Conservation (phyloP, 1,140 invertebrate genomes). For the Drosophila erecta region DNA sequence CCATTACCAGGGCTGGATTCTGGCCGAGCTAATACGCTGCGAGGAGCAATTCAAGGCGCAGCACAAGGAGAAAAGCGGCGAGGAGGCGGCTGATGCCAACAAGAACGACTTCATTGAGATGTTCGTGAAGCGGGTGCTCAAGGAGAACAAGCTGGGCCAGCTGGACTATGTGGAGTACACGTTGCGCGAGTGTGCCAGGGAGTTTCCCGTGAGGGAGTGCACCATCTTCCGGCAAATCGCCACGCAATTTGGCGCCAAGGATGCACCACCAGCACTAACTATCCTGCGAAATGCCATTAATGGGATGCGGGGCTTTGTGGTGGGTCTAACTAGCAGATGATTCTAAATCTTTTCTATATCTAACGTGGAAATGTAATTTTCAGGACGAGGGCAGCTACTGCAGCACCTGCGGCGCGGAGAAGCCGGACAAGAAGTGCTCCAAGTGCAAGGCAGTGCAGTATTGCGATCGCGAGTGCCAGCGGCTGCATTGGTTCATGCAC, state of each 20-base stretch:
- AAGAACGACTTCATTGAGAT: conserved; percentile 89
- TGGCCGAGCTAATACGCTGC: conserved; percentile 89
- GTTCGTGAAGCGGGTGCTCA: conserved; percentile 90
- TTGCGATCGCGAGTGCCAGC: conserved; percentile 97
- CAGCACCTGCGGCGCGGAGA: conserved; percentile 94
- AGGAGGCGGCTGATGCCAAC: conserved; percentile 46
- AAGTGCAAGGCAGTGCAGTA: conserved; percentile 97
- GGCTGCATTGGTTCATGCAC: conserved; percentile 97
- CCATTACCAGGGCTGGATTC: conserved; percentile 92
- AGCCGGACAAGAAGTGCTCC: conserved; percentile 96
- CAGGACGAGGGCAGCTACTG: conserved; percentile 90
- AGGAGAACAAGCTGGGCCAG: conserved; percentile 90
- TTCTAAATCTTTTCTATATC: too few species aligned
- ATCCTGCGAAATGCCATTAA: conserved; percentile 95
- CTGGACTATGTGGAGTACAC: conserved; percentile 93
- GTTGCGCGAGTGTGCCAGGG: conserved; percentile 92
- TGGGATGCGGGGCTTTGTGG: conserved; percentile 91
- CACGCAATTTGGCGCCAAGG: conserved; percentile 89
- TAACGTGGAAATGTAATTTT: not conserved
- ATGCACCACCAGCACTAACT: conserved; percentile 88
- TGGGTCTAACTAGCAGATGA: conserved; percentile 17
- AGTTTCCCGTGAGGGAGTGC: conserved; percentile 94
- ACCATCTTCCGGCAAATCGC: conserved; percentile 94
- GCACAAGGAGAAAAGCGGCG: conserved; percentile 64
- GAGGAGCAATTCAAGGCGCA: conserved; percentile 87